Evolutionary conservation across 2,888 invertebrate species (phyloP).

Genomic region (Mimas tiliae): DNA sequence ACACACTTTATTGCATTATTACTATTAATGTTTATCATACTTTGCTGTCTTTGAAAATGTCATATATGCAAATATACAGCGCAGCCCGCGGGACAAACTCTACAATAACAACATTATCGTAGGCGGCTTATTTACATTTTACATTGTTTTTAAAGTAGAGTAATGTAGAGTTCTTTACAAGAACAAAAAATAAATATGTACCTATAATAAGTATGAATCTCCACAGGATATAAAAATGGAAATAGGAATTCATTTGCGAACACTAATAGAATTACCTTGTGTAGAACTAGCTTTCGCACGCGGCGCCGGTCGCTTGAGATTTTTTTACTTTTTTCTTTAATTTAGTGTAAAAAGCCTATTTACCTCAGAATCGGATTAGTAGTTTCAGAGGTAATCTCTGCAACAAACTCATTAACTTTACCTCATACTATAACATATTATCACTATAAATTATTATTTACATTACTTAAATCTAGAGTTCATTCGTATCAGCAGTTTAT

Average conservation of each 20-base stretch:
- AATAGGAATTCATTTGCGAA: not conserved
- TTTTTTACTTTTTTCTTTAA: too few species aligned
- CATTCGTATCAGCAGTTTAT: too few species aligned
- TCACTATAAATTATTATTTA: too few species aligned
- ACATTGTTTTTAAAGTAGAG: not conserved
- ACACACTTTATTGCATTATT: constrained; percentile 29
- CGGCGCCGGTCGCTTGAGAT: too few species aligned
- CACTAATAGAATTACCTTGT: too few species aligned
- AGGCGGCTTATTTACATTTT: constrained; percentile 11
- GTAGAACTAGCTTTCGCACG: too few species aligned
- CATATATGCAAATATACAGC: constrained; percentile 7
- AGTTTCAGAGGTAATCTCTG: too few species aligned
- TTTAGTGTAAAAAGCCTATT: too few species aligned
- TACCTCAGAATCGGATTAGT: too few species aligned
- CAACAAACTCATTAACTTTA: too few species aligned
- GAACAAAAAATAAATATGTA: not conserved
- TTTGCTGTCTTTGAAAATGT: constrained; percentile 18
- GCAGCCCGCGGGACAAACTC: not conserved
- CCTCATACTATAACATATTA: too few species aligned
- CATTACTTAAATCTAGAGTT: too few species aligned
- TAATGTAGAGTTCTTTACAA: not conserved
- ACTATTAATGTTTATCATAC: constrained; percentile 19
- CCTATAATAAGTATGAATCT: not conserved
- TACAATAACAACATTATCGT: constrained; percentile 24
- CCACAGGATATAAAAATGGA: not conserved